Evolutionary conservation across 2,113 vertebrate genomes (phyloP).

Genomic region (Cairina moschata): DNA sequence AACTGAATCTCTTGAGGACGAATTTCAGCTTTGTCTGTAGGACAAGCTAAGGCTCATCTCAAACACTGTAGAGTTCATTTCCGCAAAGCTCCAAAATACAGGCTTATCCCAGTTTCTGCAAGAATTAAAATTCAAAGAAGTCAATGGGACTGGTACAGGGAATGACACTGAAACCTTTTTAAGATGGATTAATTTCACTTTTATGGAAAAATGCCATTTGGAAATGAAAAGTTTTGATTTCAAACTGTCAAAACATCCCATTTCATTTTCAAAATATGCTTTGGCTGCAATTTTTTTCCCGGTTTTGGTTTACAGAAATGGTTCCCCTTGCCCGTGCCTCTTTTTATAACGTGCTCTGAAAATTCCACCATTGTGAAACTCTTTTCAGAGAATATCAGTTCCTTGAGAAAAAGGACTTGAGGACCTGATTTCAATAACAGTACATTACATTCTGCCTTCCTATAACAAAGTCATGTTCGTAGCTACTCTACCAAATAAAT

Average conservation of each 20-base stretch:
- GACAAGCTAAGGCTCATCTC: conserved; percentile 16
- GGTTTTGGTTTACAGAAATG: not conserved
- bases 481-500: not conserved
- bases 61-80: not conserved
- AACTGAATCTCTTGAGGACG: conserved; percentile 6
- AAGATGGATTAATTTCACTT: not conserved
- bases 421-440: not conserved
- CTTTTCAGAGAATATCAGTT: not conserved
- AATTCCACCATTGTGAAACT: not conserved
- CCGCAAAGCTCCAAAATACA: conserved; percentile 8
- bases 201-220: not conserved
- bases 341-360: not conserved
- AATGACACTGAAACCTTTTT: not conserved
- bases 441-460: not conserved
- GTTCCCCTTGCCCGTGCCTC: not conserved
- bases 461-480: not conserved
- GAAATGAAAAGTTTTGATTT: not conserved
- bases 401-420: not conserved
- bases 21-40: conserved; percentile 39
- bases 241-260: not conserved
- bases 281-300: not conserved
- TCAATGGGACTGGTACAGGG: not conserved
- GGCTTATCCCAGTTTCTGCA: not conserved
- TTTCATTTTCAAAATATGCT: not conserved
- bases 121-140: not conserved